A percentile compares a stretch with the other conserved stretches of the same genome.
Conservation (phyloP, 2,888 invertebrate species). For the Pristionchus maxplancki region DNA sequence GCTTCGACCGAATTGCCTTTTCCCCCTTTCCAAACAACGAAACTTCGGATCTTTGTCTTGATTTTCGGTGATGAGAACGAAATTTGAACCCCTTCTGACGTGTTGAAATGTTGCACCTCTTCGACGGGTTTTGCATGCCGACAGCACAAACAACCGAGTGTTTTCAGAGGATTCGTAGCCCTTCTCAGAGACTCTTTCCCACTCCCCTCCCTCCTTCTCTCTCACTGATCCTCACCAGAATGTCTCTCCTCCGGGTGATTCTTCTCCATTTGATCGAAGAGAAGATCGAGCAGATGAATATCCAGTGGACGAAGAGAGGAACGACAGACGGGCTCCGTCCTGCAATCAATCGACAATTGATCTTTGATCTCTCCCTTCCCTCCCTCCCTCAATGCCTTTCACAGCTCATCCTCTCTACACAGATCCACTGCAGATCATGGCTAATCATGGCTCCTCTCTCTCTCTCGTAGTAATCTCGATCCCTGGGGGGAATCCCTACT, state of each 20-base stretch:
- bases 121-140: neutral
- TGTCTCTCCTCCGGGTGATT: neutral
- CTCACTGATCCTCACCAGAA: conserved; percentile 30
- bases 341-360: conserved; percentile 45
- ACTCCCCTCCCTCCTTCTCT: too few relatives aligned
- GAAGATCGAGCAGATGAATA: conserved; percentile 69
- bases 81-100: neutral
- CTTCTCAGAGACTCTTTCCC: neutral
- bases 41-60: neutral
- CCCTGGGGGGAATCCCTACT: conserved; percentile 1
- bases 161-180: neutral
- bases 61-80: neutral
- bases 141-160: neutral
- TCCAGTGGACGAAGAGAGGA: conserved; percentile 70
- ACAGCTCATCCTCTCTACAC: neutral
- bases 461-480: neutral
- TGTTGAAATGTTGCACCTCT: neutral
- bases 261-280: conserved; percentile 57
- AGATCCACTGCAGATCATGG: neutral
- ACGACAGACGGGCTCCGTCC: conserved; percentile 66
- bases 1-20: neutral
- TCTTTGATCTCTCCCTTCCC: neutral
- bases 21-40: neutral
- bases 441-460: neutral
- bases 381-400: neutral